Evolutionary conservation across 2,888 invertebrate genomes (phyloP).

Genomic region (Lycia hirtaria): DNA sequence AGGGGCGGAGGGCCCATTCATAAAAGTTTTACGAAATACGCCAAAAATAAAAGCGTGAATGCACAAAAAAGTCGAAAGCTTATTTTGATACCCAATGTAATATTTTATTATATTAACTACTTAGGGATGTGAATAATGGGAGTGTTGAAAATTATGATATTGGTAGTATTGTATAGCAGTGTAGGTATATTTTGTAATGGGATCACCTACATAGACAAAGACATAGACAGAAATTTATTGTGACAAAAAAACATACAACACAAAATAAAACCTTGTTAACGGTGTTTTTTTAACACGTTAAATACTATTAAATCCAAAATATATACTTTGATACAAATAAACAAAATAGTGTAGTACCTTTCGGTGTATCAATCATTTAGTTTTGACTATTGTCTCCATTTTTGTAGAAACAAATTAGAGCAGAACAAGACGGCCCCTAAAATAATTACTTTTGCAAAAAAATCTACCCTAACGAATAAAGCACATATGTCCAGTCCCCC

Average conservation of each 20-base stretch:
- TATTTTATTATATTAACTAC: constrained; percentile 83
- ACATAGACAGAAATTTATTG: too few species aligned
- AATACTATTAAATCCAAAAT: too few species aligned
- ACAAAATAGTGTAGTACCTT: too few species aligned
- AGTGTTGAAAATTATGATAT: constrained; percentile 69
- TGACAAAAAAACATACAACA: too few species aligned
- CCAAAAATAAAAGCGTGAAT: constrained; percentile 70
- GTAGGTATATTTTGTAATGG: constrained; percentile 45
- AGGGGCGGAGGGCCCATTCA: constrained; percentile 79
- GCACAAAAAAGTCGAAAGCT: constrained; percentile 55
- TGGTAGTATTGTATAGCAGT: constrained; percentile 66
- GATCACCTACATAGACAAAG: constrained; percentile 39
- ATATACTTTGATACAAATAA: too few species aligned
- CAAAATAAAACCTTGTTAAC: too few species aligned
- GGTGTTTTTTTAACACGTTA: too few species aligned
- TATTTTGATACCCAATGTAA: constrained; percentile 64
- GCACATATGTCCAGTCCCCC: constrained; percentile 10
- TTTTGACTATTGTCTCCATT: too few species aligned
- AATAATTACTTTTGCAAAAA: not conserved
- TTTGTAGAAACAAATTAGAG: not conserved
- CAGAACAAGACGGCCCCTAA: not conserved
- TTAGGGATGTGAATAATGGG: constrained; percentile 76
- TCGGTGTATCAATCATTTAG: too few species aligned
- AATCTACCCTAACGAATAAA: not conserved
- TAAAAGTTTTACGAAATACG: constrained; percentile 71